phyloP scores from a whole-genome alignment of 2,888 invertebrate species.

The Minunthozetes semirufus region DNA sequence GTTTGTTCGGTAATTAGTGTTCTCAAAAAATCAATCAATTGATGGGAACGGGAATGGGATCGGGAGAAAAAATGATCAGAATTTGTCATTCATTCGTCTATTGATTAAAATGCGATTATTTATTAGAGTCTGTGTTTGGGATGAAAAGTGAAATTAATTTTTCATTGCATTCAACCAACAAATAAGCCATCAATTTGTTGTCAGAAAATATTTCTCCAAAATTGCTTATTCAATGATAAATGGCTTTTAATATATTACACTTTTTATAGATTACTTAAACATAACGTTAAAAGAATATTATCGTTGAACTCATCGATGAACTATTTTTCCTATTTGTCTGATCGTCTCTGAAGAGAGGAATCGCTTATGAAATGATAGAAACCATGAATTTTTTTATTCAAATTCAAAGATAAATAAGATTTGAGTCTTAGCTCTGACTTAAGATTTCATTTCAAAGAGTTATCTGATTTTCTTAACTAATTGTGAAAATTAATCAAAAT shows the following conservation, averaged over 20 bases:
- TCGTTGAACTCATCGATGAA: background rate
- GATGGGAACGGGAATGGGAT: too few species aligned
- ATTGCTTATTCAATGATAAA: conserved; percentile 3
- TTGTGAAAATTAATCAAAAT: too few species aligned
- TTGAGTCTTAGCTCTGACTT: too few species aligned
- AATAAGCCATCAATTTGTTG: conserved; percentile 1
- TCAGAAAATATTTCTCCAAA: background rate
- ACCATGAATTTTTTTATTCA: too few species aligned
- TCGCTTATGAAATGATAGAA: too few species aligned
- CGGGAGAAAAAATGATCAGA: background rate
- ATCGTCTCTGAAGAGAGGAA: too few species aligned
- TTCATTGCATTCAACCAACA: background rate
- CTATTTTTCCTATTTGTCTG: background rate
- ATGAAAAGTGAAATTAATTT: conserved; percentile 5
- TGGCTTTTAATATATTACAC: background rate
- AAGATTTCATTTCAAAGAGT: too few species aligned
- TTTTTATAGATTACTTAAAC: background rate
- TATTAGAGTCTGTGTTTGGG: background rate
- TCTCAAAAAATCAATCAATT: background rate
- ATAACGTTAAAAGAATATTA: background rate
- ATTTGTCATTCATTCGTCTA: background rate
- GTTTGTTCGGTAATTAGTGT: background rate
- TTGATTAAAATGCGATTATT: background rate
- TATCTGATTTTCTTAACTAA: too few species aligned
- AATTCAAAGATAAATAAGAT: too few species aligned